Evolutionary conservation across 2,113 vertebrate genomes (phyloP), one percentile per base, ranked within the genome.

Genomic region (Sylvia atricapilla): DNA sequence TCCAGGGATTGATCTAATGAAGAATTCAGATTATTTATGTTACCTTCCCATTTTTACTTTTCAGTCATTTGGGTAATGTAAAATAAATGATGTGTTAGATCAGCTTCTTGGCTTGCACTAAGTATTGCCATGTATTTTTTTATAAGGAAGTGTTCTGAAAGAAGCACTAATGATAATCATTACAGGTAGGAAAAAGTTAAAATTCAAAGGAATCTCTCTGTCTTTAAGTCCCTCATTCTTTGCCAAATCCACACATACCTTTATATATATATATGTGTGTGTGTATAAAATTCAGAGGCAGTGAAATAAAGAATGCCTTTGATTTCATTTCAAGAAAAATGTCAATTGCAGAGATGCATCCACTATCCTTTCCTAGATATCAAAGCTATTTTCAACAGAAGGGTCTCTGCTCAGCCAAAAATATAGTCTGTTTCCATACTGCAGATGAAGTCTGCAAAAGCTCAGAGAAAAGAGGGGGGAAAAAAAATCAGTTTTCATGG

Each of bases 301-400:
- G 52, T 20, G 41, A 93, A 94, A 91, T 31, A 88, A 91, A 84
- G 33, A 53, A 84, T 84, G 84, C 64, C 94, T 95, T 90, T 93
- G 60, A 96, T 95, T 94, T 95, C 35, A 64, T 86, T 94, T 95
- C 85, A 95, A 94, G 72, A 56, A 93, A 95, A 92, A 72, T 77
- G 69, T 93, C 94, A 93, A 89, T 93, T 1, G 7, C 56, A 72
- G 46, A 93, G 53, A 93, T 2, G 2, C 39, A 93, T 75, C 49
- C 64, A 75, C 85, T 90, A 84, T 79, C 88, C 85, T 84, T 94
- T 94, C 86, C 93, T 93, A 95, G 93, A 96, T 93, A 96, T 95
- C 93, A 96, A 93, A 97, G 88, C 49, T 95, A 92, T 93, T 95
- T 96, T 92, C 94, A 93, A 92, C 94, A 96, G 92, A 96, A 96